Base-by-base conservation (phyloP, 2,888 invertebrate species). In the Melanostoma mellinum region DNA sequence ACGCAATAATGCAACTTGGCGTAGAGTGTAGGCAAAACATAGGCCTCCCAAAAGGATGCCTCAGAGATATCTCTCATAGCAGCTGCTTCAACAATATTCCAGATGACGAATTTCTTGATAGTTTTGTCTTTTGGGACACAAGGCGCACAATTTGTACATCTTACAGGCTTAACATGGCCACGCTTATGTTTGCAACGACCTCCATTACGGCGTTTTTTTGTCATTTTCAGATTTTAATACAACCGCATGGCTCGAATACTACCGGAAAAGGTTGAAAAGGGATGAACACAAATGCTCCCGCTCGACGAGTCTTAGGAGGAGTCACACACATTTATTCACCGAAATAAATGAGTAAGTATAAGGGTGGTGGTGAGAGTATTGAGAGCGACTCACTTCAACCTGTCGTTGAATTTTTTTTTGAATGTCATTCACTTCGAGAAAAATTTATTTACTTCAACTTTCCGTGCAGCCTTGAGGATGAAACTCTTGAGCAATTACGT, bases 61-160 rank as follows among this genome's bases (percentile, higher is more conserved):
- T 99, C 99, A 87, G 98, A 97, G 88, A 99, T 98, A 92, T 99
- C 99, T 89, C 98, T 94, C 9, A 99, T 99, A 87, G 99, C 99
- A 68, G 99, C 99, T 81, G 99, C 99, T 93, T 99, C 99, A 4
- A 99, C 99, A 88, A 99, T 99, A 92, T 99, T 99, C 90, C 98
- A 94, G 88, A 99, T 99, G 85, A 99, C 99, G 92, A 99, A 99
- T 90, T 99, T 99, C 93, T 99, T 99, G 92, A 99, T 99, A 0
- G 99, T 98, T 92, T 99, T 99, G 92, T 99, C 99, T 92, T 99
- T 99, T 0, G 99, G 99, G 53, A 99, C 99, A 92, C 99, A 99
- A 76, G 99, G 95, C 74, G 99, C 99, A 92, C 99, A 99, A 92
- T 99, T 99, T 86, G 99, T 99, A 93, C 99, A 99, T 86, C 99